Conservation (phyloP, 2,888 invertebrate genomes). For the Melitaea athalia region DNA sequence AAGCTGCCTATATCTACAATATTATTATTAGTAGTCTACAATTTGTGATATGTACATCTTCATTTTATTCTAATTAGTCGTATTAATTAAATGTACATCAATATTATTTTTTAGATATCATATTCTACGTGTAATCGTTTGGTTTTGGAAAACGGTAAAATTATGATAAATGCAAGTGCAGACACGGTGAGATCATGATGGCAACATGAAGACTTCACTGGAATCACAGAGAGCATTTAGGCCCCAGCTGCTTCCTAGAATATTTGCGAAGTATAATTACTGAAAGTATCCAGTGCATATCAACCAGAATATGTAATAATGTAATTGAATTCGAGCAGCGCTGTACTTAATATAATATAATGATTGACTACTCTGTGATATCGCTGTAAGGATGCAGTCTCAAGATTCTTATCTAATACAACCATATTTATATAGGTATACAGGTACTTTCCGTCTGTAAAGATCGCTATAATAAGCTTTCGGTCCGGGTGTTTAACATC, state of each 20-base stretch:
- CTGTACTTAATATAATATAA: too few species aligned
- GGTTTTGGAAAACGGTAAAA: slow-evolving; percentile 23
- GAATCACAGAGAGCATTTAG: slow-evolving; percentile 78
- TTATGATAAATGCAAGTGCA: slow-evolving; percentile 28
- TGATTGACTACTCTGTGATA: too few species aligned
- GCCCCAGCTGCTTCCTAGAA: slow-evolving; percentile 73
- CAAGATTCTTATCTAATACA: too few species aligned
- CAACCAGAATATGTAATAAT: not conserved
- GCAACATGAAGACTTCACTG: slow-evolving; percentile 56
- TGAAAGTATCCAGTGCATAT: slow-evolving; percentile 1
- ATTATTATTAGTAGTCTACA: not conserved
- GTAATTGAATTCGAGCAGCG: not conserved
- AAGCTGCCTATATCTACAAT: not conserved
- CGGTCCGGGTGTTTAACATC: too few species aligned
- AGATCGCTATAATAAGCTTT: too few species aligned
- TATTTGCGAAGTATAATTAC: slow-evolving; percentile 54
- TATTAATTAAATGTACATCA: not conserved
- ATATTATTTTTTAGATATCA: not conserved
- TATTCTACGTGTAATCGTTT: too few species aligned
- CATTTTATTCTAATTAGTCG: not conserved
- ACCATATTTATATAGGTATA: too few species aligned
- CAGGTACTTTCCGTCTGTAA: too few species aligned
- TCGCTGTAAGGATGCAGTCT: too few species aligned
- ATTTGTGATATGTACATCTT: not conserved
- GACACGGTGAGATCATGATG: slow-evolving; percentile 39